phyloP scores from a whole-genome alignment of 2,797 vertebrate genomes.

The Pelochelys cantorii region DNA sequence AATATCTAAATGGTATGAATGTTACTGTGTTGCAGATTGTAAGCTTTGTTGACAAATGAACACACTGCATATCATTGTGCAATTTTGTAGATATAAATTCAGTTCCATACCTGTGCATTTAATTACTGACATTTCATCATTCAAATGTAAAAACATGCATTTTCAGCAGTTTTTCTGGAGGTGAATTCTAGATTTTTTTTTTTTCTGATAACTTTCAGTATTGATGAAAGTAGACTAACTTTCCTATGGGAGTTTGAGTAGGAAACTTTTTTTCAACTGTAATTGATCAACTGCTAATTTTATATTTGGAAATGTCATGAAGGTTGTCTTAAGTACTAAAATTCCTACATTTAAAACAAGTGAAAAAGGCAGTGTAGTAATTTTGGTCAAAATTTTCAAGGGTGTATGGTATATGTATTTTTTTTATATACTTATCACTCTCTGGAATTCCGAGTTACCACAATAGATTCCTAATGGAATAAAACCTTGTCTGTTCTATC shows the following conservation, averaged over 20 bases:
- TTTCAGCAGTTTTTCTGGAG: not conserved
- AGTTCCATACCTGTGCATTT: not conserved
- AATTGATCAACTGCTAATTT: not conserved
- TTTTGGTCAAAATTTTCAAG: not conserved
- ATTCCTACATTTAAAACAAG: not conserved
- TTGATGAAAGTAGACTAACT: not conserved
- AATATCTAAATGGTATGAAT: not conserved
- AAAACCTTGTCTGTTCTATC: not conserved
- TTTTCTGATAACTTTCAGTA: not conserved
- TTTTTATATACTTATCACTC: not conserved
- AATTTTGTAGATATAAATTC: not conserved
- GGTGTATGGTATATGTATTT: not conserved
- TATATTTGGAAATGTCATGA: not conserved
- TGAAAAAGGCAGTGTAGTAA: not conserved
- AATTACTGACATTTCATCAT: not conserved
- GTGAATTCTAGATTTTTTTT: not conserved
- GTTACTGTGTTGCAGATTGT: not conserved
- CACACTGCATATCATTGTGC: not conserved
- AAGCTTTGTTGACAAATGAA: not conserved
- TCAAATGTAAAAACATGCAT: not conserved
- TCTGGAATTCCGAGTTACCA: not conserved
- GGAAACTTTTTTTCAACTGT: not conserved
- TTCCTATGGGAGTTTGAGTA: fast-evolving
- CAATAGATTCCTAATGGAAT: not conserved
- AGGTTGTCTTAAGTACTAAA: not conserved